Evolutionary conservation across 2,113 vertebrate genomes (phyloP).

Genomic region (Pterocles burchelli): DNA sequence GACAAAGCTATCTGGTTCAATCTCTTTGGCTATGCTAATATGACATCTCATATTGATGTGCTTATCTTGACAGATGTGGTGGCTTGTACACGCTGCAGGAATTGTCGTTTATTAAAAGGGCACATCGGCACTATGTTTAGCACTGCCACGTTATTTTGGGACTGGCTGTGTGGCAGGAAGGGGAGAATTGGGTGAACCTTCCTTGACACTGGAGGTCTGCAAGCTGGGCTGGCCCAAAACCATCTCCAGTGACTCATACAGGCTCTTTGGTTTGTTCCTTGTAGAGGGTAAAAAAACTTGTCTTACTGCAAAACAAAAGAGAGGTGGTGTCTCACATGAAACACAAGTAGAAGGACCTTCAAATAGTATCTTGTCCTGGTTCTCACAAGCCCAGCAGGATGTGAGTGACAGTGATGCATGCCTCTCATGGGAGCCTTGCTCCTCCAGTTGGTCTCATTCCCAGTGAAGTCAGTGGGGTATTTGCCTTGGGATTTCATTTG

Average conservation of each 20-base stretch:
- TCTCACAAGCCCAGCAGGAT: conserved; percentile 40
- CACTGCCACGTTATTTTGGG: not conserved
- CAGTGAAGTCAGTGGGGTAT: conserved; percentile 20
- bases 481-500: conserved; percentile 35
- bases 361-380: not conserved
- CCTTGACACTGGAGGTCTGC: not conserved
- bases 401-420: conserved; percentile 10
- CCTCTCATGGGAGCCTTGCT: not conserved
- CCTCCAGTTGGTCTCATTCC: conserved; percentile 34
- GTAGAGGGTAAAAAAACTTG: not conserved
- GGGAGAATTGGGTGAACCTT: not conserved
- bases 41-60: conserved; percentile 38
- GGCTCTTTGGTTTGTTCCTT: not conserved
- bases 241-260: not conserved
- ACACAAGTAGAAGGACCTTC: not conserved
- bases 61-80: conserved; percentile 58
- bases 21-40: conserved; percentile 51
- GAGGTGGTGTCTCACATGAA: not conserved
- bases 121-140: not conserved
- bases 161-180: conserved; percentile 9
- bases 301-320: not conserved
- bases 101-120: conserved; percentile 35
- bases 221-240: not conserved
- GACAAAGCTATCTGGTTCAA: conserved; percentile 50
- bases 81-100: conserved; percentile 12